phyloP scores from a whole-genome alignment of 92 coral and sea anemone species.

The Umimayanthus chanpuru region DNA sequence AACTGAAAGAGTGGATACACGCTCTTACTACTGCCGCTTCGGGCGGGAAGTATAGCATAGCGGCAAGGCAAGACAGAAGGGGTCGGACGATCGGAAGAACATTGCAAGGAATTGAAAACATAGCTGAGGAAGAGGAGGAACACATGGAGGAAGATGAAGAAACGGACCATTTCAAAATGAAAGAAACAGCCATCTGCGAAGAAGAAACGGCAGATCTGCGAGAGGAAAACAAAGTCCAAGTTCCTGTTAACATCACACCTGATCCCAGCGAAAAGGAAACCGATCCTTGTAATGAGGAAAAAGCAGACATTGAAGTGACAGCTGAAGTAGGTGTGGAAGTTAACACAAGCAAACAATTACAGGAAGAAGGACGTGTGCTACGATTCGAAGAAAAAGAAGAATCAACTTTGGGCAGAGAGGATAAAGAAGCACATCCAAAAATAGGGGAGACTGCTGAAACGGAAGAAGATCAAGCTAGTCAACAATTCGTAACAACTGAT shows the following conservation, averaged over 20 bases:
- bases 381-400: background rate
- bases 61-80: conserved; percentile 49
- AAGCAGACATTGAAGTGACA: background rate
- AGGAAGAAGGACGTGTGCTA: background rate
- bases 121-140: conserved; percentile 71
- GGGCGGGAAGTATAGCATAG: conserved; percentile 74
- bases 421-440: background rate
- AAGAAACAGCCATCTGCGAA: background rate
- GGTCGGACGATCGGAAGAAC: conserved; percentile 45
- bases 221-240: background rate
- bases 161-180: conserved; percentile 28
- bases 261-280: background rate
- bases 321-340: background rate
- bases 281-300: background rate
- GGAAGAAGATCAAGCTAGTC: background rate
- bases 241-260: background rate
- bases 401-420: background rate
- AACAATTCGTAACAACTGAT: background rate
- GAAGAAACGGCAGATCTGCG: background rate
- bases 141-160: conserved; percentile 57
- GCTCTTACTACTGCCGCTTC: conserved; percentile 94
- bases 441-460: conserved; percentile 5
- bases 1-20: conserved; percentile 94
- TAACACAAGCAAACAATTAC: background rate
- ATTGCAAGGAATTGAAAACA: conserved; percentile 70